Evolutionary conservation across 92 coral and sea anemone species (phyloP).

Genomic region (Epizoanthus scotinus): DNA sequence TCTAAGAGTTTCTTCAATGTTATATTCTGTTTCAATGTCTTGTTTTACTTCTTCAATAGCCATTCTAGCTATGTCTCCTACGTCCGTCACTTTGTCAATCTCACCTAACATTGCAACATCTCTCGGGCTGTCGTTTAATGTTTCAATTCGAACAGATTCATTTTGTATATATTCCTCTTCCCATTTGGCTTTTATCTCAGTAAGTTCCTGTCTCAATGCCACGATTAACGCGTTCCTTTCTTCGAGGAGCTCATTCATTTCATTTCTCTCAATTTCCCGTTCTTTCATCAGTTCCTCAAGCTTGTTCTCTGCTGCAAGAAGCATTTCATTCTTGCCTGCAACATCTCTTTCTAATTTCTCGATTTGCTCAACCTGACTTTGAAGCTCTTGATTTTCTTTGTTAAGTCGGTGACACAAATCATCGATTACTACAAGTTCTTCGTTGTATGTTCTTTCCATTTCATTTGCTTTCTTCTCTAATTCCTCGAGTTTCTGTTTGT

Average conservation of each 20-base stretch:
- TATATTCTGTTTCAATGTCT: conserved; percentile 47
- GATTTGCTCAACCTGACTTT: conserved; percentile 43
- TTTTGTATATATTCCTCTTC: conserved; percentile 45
- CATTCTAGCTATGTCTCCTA: conserved; percentile 19
- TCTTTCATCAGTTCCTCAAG: conserved; percentile 37
- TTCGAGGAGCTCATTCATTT: conserved; percentile 33
- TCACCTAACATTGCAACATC: conserved; percentile 4
- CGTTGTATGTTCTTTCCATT: conserved; percentile 27
- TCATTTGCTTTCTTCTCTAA: conserved; percentile 40
- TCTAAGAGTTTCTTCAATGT: conserved; percentile 35
- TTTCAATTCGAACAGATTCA: conserved; percentile 27
- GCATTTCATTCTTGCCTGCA: conserved; percentile 37
- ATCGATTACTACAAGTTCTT: conserved; percentile 46
- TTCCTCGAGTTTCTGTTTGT: conserved; percentile 38
- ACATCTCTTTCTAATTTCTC: conserved; percentile 51
- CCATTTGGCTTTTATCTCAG: conserved; percentile 48
- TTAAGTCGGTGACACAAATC: conserved; percentile 35
- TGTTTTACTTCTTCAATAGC: conserved; percentile 53
- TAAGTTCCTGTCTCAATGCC: conserved; percentile 48
- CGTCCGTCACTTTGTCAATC: background rate
- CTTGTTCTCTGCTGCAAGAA: conserved; percentile 43
- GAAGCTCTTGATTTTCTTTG: conserved; percentile 33
- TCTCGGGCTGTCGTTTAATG: conserved; percentile 2
- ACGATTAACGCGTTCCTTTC: conserved; percentile 51
- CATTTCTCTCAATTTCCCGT: conserved; percentile 42